Evolutionary conservation across 2,797 vertebrate genomes (phyloP).

Genomic region (Dromococcyx pavoninus): DNA sequence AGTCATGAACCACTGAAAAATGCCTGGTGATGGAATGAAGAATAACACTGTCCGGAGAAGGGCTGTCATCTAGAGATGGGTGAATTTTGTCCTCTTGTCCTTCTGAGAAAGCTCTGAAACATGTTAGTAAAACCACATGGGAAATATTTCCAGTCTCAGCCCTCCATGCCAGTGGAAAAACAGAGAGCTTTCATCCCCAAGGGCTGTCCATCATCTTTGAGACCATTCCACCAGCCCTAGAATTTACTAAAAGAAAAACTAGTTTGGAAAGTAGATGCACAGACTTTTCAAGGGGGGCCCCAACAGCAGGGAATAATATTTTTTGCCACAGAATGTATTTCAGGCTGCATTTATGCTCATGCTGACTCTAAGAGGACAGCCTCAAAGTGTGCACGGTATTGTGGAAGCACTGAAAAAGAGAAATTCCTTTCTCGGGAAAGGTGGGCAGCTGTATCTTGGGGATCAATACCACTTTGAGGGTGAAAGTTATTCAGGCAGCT

Average conservation of each 20-base stretch:
- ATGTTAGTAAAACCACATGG: background rate
- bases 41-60: background rate
- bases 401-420: background rate
- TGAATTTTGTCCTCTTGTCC: background rate
- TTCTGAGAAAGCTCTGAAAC: background rate
- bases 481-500: background rate
- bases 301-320: background rate
- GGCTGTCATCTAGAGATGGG: background rate
- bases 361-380: rapidly evolving
- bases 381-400: rapidly evolving
- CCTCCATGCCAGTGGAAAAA: background rate
- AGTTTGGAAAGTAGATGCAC: background rate
- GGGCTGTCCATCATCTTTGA: background rate
- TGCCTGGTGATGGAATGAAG: background rate
- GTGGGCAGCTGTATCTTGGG: background rate
- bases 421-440: background rate
- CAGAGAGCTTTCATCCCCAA: background rate
- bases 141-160: background rate
- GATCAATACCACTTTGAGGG: background rate
- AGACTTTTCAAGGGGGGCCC: background rate
- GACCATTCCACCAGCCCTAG: background rate
- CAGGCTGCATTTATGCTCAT: background rate
- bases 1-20: background rate
- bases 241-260: background rate
- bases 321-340: background rate